A percentile compares a stretch with the other conserved stretches of the same genome.
Evolutionary conservation across 2,888 invertebrate genomes (phyloP).

Genomic region (Drosophila testacea): DNA sequence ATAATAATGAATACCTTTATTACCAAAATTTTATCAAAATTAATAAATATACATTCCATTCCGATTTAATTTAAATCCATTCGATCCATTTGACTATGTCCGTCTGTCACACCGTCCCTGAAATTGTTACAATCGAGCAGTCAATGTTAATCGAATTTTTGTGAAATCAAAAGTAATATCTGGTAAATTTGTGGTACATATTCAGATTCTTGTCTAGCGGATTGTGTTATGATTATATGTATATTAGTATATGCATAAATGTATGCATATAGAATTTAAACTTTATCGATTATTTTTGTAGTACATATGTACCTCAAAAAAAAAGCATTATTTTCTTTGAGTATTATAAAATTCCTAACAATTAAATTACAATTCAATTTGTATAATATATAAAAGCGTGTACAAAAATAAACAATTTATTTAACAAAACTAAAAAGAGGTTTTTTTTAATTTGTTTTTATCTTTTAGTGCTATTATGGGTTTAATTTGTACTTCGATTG

Average conservation of each 20-base stretch:
- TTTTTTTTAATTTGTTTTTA: conserved; percentile 26
- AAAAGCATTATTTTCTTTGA: conserved; percentile 34
- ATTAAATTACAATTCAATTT: conserved; percentile 33
- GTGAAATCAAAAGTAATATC: neutral
- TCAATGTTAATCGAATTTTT: neutral
- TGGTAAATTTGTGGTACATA: neutral
- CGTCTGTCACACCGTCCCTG: neutral
- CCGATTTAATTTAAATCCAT: neutral
- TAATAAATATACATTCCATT: neutral
- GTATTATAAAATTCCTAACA: conserved; percentile 13
- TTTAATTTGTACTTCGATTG: neutral
- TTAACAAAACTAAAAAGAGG: conserved; percentile 34
- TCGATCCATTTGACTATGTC: neutral
- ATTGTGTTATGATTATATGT: conserved; percentile 2
- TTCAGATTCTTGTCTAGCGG: neutral
- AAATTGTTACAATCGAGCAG: neutral
- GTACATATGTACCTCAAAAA: conserved; percentile 33
- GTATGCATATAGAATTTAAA: conserved; percentile 4
- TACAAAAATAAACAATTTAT: conserved; percentile 63
- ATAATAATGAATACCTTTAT: too few species aligned
- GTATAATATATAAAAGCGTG: conserved; percentile 40
- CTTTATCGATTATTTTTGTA: conserved; percentile 29
- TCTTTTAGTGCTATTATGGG: conserved; percentile 2
- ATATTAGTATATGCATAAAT: neutral
- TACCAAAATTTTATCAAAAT: neutral